Evolutionary conservation across 2,797 vertebrate species (phyloP).

Genomic region (Meda fulgida): DNA sequence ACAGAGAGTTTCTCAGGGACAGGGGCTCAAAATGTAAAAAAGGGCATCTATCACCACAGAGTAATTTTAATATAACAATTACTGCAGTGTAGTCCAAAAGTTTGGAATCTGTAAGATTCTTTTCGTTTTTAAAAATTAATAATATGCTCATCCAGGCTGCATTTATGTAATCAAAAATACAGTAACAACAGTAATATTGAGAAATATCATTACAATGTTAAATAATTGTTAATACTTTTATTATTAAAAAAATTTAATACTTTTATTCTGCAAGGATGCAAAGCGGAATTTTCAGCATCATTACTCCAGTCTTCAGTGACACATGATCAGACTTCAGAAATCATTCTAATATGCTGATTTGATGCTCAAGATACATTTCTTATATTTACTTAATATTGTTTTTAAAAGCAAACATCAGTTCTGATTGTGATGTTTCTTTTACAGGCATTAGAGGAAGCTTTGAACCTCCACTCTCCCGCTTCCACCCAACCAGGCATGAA

Average conservation of each 20-base stretch:
- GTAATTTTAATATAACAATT: neutral
- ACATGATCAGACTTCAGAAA: neutral
- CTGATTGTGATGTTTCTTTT: constrained; percentile 31
- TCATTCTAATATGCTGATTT: neutral
- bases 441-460: constrained; percentile 92
- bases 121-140: neutral
- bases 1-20: too few species aligned
- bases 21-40: too few species aligned
- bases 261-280: neutral
- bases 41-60: neutral
- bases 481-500: constrained; percentile 76
- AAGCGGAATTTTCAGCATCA: neutral
- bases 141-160: too few species aligned
- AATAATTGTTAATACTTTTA: neutral
- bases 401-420: neutral
- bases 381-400: neutral
- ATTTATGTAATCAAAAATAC: neutral
- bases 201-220: neutral
- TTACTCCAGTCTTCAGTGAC: neutral
- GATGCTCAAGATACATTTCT: neutral
- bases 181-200: neutral
- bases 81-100: neutral
- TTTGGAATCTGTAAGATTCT: neutral
- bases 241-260: too few species aligned
- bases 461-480: constrained; percentile 86